Conservation (phyloP, 2,797 vertebrate genomes). For the Australoheros facetus region DNA sequence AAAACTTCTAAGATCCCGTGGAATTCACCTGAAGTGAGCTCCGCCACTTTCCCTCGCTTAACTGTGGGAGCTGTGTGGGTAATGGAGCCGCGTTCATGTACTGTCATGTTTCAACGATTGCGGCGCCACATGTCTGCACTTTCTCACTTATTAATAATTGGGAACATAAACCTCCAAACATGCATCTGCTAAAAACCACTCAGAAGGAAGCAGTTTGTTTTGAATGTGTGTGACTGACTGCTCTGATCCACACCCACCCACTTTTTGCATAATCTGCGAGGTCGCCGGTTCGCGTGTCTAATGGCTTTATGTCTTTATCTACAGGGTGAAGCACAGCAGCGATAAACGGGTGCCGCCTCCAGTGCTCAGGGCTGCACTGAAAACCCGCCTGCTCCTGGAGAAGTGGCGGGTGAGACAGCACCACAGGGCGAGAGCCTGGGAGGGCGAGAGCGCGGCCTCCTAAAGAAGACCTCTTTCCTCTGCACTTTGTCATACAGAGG, state of each 20-base stretch:
- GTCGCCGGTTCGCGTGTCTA: conserved; percentile 9
- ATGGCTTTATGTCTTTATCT: conserved; percentile 22
- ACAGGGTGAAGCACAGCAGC: conserved; percentile 40
- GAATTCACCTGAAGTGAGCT: conserved; percentile 21
- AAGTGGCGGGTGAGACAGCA: conserved; percentile 60
- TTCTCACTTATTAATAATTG: conserved; percentile 47
- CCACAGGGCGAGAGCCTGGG: conserved; percentile 44
- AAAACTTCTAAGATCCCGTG: not conserved
- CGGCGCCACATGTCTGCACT: conserved; percentile 36
- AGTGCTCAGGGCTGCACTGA: conserved; percentile 1
- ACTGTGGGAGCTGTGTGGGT: not conserved
- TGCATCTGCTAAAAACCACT: not conserved
- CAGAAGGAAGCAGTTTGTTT: not conserved
- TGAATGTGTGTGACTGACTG: not conserved
- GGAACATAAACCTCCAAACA: conserved; percentile 4
- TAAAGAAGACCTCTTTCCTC: conserved; percentile 31
- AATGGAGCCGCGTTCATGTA: conserved; percentile 21
- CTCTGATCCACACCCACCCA: not conserved
- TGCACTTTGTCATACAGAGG: conserved; percentile 20
- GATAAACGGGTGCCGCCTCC: not conserved
- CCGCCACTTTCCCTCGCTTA: conserved; percentile 10
- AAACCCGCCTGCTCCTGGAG: conserved; percentile 61
- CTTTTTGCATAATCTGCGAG: conserved; percentile 8
- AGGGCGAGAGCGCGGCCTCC: conserved; percentile 41
- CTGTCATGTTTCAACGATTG: conserved; percentile 37